phyloP scores from a whole-genome alignment of 1,140 invertebrate genomes.

The Leptoteleia sp. region DNA sequence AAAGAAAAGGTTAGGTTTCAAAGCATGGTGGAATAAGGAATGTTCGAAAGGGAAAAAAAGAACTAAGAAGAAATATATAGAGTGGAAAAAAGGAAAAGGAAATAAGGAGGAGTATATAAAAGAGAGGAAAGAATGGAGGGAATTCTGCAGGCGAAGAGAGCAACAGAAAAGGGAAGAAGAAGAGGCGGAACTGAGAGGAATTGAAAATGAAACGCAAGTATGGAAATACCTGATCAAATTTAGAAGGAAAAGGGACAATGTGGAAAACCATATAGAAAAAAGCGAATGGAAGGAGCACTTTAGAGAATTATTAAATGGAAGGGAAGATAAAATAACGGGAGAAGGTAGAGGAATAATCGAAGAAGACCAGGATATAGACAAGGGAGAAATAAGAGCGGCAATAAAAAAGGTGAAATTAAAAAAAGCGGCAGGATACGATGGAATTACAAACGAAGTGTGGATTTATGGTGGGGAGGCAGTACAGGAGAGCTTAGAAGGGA shows the following conservation, averaged over 20 bases:
- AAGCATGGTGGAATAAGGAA: no score
- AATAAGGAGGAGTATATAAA: no score
- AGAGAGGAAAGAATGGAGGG: neutral
- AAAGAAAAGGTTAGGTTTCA: no score
- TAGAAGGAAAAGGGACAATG: neutral
- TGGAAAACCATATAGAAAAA: neutral
- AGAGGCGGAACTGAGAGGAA: neutral
- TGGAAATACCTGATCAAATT: neutral
- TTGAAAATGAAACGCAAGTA: neutral
- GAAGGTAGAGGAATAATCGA: neutral
- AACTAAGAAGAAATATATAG: no score
- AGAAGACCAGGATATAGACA: neutral
- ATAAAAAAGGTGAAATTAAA: neutral
- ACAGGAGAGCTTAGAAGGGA: no score
- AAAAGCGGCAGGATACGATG: neutral
- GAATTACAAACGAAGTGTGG: neutral
- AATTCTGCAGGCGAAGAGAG: neutral
- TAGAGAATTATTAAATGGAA: neutral
- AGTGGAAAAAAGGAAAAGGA: no score
- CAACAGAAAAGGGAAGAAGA: neutral
- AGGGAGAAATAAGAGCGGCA: neutral
- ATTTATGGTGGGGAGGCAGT: no score
- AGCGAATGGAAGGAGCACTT: neutral
- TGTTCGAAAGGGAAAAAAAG: no score
- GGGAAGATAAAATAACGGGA: neutral